These are phyloP conservation scores for Thalassoma bifasciatum DNA, from an alignment of 2,113 vertebrate genomes.

Conservation along the genomic window DNA sequence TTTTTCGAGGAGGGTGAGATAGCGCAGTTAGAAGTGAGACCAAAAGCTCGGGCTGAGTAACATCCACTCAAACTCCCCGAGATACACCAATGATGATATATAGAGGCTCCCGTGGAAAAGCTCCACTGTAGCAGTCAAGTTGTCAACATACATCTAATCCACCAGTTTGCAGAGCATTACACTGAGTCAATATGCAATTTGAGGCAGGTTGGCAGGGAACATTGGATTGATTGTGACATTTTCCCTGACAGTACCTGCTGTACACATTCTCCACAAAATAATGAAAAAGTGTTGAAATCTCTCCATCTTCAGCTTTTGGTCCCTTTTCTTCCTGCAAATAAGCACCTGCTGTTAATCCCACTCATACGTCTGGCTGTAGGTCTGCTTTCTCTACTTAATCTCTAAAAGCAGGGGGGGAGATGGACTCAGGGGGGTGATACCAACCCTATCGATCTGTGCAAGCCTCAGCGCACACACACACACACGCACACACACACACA, in stretches of 20 bases:
- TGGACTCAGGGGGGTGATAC: constrained; percentile 56
- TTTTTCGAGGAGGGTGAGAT: constrained; percentile 20
- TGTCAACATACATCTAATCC: constrained; percentile 69
- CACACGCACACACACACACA: constrained; percentile 5
- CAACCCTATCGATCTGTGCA: constrained; percentile 65
- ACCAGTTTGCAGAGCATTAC: constrained; percentile 46
- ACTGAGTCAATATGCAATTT: constrained; percentile 80
- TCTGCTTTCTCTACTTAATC: constrained; percentile 68
- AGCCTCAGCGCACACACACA: constrained; percentile 6
- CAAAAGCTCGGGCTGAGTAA: constrained; percentile 40
- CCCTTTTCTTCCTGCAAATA: constrained; percentile 72
- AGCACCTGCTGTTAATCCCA: constrained; percentile 73
- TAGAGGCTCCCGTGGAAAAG: constrained; percentile 39
- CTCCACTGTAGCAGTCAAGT: constrained; percentile 47
- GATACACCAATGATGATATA: constrained; percentile 24
- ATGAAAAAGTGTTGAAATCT: constrained; percentile 75
- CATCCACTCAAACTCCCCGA: constrained; percentile 37
- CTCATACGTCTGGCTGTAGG: constrained; percentile 69
- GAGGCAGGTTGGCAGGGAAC: constrained; percentile 65
- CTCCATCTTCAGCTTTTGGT: constrained; percentile 63
- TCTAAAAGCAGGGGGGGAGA: constrained; percentile 49
- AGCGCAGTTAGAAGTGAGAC: constrained; percentile 14
- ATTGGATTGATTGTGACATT: constrained; percentile 80
- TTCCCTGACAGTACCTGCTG: constrained; percentile 68
- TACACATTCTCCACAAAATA: constrained; percentile 72